These are phyloP conservation scores for Papilio machaon DNA, from an alignment of 1,140 invertebrate species.

Conservation along the genomic window DNA sequence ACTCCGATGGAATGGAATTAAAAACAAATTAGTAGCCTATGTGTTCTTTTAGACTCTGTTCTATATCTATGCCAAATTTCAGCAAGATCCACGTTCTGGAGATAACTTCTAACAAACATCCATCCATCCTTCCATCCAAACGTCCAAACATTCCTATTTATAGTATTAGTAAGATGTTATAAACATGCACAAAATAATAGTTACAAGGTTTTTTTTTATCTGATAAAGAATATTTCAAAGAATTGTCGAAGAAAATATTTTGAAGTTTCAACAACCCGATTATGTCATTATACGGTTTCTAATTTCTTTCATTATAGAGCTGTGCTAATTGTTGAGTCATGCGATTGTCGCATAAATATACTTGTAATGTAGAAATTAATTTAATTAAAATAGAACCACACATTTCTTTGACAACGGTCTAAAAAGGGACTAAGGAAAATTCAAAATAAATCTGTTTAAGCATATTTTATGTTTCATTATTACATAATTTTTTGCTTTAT, in stretches of 20 bases:
- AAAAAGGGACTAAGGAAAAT: not conserved
- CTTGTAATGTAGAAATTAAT: not conserved
- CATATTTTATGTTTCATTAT: conserved; percentile 5
- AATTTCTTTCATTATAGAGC: not conserved
- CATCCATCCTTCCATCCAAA: too few relatives aligned
- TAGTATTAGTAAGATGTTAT: too few relatives aligned
- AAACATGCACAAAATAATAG: too few relatives aligned
- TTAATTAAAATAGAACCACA: not conserved
- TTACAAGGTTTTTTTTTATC: too few relatives aligned
- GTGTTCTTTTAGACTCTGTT: too few relatives aligned
- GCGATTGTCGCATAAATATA: not conserved
- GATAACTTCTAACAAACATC: too few relatives aligned
- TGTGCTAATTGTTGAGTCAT: not conserved
- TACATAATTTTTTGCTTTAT: not conserved
- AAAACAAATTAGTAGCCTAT: too few relatives aligned
- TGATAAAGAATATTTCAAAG: not conserved
- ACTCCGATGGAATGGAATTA: too few relatives aligned
- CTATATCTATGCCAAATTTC: too few relatives aligned
- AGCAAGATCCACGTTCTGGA: too few relatives aligned
- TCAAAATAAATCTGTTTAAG: not conserved
- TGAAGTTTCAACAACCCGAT: not conserved
- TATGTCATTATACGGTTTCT: not conserved
- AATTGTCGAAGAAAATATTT: not conserved
- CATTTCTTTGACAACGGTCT: not conserved
- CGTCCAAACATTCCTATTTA: too few relatives aligned